Percentiles rank a stretch among this genome's conserved stretches.
Conservation (phyloP, 2,113 vertebrate genomes). For the Aldabrachelys gigantea region DNA sequence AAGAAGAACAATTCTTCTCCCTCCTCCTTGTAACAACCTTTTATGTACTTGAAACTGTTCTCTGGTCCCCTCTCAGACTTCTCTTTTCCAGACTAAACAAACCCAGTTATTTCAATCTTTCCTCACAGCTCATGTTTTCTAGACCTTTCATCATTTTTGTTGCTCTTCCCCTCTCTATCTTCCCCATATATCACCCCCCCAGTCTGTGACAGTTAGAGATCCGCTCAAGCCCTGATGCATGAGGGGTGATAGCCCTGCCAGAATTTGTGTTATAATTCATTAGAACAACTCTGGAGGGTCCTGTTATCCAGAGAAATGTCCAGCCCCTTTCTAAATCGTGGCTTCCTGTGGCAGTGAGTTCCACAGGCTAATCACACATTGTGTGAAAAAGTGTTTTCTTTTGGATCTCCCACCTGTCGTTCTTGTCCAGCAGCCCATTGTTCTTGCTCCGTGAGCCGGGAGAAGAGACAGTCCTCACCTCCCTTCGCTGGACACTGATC, state of each 20-base stretch:
- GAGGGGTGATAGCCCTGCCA: not conserved
- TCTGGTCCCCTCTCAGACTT: no score
- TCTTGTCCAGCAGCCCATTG: not conserved
- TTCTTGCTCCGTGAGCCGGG: not conserved
- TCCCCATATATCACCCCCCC: no score
- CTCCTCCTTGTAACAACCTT: no score
- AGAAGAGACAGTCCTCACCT: no score
- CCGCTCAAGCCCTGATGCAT: not conserved
- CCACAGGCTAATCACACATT: not conserved
- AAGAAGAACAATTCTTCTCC: no score
- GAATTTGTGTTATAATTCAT: not conserved
- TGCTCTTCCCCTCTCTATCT: no score
- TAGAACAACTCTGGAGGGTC: not conserved
- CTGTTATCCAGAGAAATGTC: not conserved
- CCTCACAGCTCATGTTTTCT: no score
- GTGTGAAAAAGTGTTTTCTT: not conserved
- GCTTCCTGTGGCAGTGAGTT: not conserved
- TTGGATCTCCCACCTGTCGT: not conserved
- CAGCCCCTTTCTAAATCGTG: not conserved
- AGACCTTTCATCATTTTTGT: no score
- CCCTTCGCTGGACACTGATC: no score
- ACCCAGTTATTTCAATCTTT: no score
- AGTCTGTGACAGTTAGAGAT: not conserved
- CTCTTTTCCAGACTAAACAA: no score
- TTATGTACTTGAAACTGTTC: no score